phyloP scores from a whole-genome alignment of 2,888 invertebrate genomes.

The Aelia acuminata region DNA sequence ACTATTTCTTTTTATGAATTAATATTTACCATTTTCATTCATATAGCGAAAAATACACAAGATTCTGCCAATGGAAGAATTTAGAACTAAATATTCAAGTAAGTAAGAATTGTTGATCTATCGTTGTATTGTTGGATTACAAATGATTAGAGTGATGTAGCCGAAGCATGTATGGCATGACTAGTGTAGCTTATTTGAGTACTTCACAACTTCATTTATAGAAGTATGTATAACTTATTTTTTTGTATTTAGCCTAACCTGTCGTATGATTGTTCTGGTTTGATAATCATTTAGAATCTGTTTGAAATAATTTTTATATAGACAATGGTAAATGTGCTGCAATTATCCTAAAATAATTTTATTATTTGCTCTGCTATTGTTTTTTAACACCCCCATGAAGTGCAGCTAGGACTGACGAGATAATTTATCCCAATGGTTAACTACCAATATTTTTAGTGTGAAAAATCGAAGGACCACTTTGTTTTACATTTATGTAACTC shows the following conservation, averaged over 20 bases:
- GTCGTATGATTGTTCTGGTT: not conserved
- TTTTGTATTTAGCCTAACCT: conserved; percentile 31
- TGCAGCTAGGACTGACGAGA: no score
- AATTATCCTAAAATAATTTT: no score
- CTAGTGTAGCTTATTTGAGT: conserved; percentile 47
- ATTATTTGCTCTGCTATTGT: no score
- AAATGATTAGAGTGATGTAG: conserved; percentile 45
- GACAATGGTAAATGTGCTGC: no score
- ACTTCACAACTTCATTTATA: conserved; percentile 32
- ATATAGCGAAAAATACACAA: conserved; percentile 97
- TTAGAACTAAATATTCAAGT: conserved; percentile 99
- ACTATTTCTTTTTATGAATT: conserved; percentile 6
- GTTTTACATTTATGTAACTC: no score
- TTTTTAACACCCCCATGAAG: no score
- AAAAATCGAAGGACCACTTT: no score
- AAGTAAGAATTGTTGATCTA: conserved; percentile 68
- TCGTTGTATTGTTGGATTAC: conserved; percentile 49
- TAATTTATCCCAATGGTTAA: no score
- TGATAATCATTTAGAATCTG: not conserved
- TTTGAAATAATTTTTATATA: not conserved
- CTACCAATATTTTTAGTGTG: no score
- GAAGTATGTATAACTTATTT: conserved; percentile 45
- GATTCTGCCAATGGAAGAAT: conserved; percentile 99
- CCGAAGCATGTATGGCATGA: conserved; percentile 42
- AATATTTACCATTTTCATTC: conserved; percentile 66